phyloP scores from a whole-genome alignment of 2,888 invertebrate genomes.

The Himalopsyche kuldschensis region DNA sequence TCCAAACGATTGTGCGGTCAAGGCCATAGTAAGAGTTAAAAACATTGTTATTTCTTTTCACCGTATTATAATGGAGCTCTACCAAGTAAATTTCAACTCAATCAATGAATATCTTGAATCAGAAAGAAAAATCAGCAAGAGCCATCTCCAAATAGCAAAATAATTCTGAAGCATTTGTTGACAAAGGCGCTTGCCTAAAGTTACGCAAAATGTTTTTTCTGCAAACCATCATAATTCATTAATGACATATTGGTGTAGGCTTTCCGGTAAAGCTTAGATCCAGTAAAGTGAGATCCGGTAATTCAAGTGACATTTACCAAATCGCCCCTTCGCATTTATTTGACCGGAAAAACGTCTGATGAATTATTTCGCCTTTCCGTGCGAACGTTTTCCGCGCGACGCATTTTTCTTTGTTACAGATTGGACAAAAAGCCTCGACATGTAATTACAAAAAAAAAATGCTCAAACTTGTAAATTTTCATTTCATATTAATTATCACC shows the following conservation, averaged over 20 bases:
- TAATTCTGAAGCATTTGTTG: background rate
- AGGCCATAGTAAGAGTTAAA: no score
- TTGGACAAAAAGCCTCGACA: background rate
- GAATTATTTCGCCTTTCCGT: background rate
- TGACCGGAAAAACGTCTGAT: constrained; percentile 1
- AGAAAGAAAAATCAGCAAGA: background rate
- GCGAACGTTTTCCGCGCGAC: background rate
- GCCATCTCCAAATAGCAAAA: background rate
- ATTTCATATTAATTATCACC: no score
- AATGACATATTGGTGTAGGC: background rate
- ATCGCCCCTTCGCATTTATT: background rate
- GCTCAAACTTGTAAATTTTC: no score
- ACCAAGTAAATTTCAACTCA: no score
- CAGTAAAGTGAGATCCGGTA: background rate
- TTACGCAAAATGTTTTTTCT: background rate
- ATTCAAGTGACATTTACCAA: constrained; percentile 1
- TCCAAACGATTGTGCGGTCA: no score
- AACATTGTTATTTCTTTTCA: no score
- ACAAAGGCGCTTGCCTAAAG: background rate
- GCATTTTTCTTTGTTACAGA: background rate
- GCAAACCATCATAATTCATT: background rate
- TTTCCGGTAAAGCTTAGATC: background rate
- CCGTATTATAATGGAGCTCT: no score
- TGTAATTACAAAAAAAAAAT: no score
- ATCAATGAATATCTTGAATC: background rate